Percentiles rank a stretch among this genome's conserved stretches.
These are phyloP conservation scores for Rhopilema esculentum DNA, from an alignment of 30 jellyfish, hydroid and myxozoan genomes.

Conservation along the genomic window DNA sequence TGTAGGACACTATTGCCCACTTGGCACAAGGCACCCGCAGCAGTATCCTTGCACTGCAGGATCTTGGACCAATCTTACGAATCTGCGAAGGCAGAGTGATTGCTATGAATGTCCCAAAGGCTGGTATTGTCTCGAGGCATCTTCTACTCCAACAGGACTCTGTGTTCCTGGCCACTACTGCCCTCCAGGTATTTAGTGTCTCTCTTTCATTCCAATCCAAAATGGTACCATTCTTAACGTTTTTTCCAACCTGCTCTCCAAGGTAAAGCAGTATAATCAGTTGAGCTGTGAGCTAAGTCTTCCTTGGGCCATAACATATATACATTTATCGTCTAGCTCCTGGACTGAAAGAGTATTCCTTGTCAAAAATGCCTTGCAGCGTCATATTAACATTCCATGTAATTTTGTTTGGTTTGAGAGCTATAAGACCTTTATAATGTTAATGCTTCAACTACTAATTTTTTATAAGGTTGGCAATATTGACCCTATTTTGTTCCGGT, in stretches of 20 bases:
- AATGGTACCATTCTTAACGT: background rate
- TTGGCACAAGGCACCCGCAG: conserved; percentile 92
- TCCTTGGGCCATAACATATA: too few relatives aligned
- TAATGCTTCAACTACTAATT: too few relatives aligned
- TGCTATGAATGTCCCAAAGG: conserved; percentile 98
- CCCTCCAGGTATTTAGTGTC: conserved; percentile 88
- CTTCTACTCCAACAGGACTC: conserved; percentile 88
- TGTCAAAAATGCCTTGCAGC: too few relatives aligned
- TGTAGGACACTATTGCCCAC: conserved; percentile 96
- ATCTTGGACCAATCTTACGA: conserved; percentile 93
- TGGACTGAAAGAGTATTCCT: too few relatives aligned
- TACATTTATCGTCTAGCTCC: too few relatives aligned
- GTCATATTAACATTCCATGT: too few relatives aligned
- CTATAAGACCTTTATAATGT: too few relatives aligned
- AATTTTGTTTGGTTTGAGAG: too few relatives aligned
- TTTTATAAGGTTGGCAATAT: too few relatives aligned
- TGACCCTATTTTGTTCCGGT: too few relatives aligned
- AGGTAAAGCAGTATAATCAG: too few relatives aligned
- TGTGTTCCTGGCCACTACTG: conserved; percentile 99
- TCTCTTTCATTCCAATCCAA: background rate
- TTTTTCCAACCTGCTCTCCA: background rate
- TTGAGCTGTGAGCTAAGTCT: too few relatives aligned
- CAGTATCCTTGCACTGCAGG: conserved; percentile 99
- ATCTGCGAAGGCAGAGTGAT: conserved; percentile 75
- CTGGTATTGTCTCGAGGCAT: conserved; percentile 91